Evolutionary conservation across 1,140 invertebrate species (phyloP), one percentile per base, ranked within the genome.

Genomic region (Drosophila kohkoa): DNA sequence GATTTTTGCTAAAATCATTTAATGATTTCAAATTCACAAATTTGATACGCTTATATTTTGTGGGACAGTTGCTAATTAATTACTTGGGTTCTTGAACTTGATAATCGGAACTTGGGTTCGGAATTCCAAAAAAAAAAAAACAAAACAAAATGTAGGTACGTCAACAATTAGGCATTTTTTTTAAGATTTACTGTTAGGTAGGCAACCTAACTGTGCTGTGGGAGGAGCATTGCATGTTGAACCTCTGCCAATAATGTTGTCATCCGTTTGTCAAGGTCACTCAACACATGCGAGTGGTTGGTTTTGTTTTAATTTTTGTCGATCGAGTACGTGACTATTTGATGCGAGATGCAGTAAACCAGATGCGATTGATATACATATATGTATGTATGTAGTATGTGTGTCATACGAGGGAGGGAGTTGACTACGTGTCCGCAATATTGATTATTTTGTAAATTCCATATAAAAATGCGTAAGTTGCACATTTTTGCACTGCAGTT

Each of bases 261-360:
- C 81, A 83, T 74, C 73, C 81, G 62, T 67, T 67, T 63, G 59
- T 71, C 69, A 88, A 89, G 81, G 83, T 80, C 82, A 70, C 20
- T 10, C 20, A 8, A 54, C 54, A 20, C 64, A 49, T 28, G 54
- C 70, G 32, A 72, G 65, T 75, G 16, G 60, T 55, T 75, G 16
- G 60, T 55, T 48, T 54, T 63, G 75, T 52, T 43, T 72, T 65
- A 58, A 74, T 72, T 74, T 69, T 68, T 72, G 70, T 69, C 60
- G 69, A 49, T 52, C 54, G 66, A 63, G 52, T 87, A 87, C 83
- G 83, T 87, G 83, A 88, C 83, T 82, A 77, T 79, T 72, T 77
- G 59, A 54, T 13, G 60, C 55, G 66, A 82, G 80, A 79, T 83
- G 72, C 48, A 25, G 20, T 25, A 79, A 69, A 72, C 59, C 76